Evolutionary conservation across 2,888 invertebrate genomes (phyloP).

Genomic region (Crocallis elinguaria): DNA sequence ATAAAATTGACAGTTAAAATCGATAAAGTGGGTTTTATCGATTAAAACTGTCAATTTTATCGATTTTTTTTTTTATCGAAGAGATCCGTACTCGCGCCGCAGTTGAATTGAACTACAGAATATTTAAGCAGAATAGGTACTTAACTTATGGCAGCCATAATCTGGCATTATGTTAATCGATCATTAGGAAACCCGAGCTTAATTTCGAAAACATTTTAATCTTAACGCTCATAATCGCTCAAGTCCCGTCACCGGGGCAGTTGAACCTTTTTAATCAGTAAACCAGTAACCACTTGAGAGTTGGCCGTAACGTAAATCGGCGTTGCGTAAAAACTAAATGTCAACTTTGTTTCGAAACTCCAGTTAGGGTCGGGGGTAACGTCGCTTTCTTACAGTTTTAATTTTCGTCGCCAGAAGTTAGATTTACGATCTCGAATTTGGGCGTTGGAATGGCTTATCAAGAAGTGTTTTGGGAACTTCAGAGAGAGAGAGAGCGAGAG

Average conservation of each 20-base stretch:
- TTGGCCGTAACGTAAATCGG: conserved; percentile 17
- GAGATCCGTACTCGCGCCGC: too few relatives aligned
- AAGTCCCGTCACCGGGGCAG: conserved; percentile 12
- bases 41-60: too few relatives aligned
- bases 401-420: conserved; percentile 16
- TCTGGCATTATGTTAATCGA: conserved; percentile 22
- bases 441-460: neutral
- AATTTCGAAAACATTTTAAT: conserved; percentile 20
- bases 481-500: too few relatives aligned
- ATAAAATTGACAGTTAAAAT: too few relatives aligned
- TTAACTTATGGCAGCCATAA: neutral
- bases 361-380: conserved; percentile 19
- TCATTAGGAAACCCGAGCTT: conserved; percentile 8
- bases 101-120: neutral
- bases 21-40: too few relatives aligned
- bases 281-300: conserved; percentile 18
- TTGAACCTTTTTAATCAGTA: conserved; percentile 21
- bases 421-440: neutral
- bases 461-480: conserved; percentile 1
- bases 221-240: neutral
- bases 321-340: conserved; percentile 58
- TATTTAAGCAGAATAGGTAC: neutral
- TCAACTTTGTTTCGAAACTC: conserved; percentile 51
- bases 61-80: too few relatives aligned
- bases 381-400: conserved; percentile 5